A percentile compares a stretch with the other conserved stretches of the same genome.
These are phyloP conservation scores for Sclerodermus sp. DNA, from an alignment of 2,888 invertebrate species.

Conservation along the genomic window DNA sequence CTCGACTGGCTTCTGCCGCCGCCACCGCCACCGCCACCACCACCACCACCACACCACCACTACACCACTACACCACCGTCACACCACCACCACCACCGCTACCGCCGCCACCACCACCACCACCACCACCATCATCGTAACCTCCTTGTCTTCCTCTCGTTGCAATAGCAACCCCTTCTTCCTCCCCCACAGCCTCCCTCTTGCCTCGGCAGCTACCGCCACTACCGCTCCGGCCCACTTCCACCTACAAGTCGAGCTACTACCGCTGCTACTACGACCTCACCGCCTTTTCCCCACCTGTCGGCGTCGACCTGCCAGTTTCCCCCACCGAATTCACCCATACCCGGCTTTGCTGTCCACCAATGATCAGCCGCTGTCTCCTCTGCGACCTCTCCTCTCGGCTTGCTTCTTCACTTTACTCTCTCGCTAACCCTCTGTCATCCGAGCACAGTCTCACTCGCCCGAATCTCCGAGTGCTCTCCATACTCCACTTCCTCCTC, in stretches of 20 bases:
- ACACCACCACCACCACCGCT: slow-evolving; percentile 11
- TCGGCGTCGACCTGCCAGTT: slow-evolving; percentile 30
- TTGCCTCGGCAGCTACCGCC: slow-evolving; percentile 23
- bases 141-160: slow-evolving; percentile 37
- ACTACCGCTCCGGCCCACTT: slow-evolving; percentile 24
- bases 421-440: too few species aligned
- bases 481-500: too few species aligned
- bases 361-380: slow-evolving; percentile 55
- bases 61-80: slow-evolving; percentile 17
- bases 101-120: slow-evolving; percentile 22
- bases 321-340: slow-evolving; percentile 13
- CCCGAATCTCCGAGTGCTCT: too few species aligned
- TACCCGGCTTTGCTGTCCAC: slow-evolving; percentile 42
- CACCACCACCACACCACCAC: slow-evolving; percentile 21
- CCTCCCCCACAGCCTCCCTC: slow-evolving; percentile 27
- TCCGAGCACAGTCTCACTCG: slow-evolving; percentile 3
- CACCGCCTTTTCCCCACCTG: slow-evolving; percentile 43
- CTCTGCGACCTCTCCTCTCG: slow-evolving; percentile 28
- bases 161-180: slow-evolving; percentile 15
- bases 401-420: slow-evolving; percentile 14
- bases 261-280: slow-evolving; percentile 19
- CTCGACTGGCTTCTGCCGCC: slow-evolving; percentile 14
- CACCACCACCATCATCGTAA: slow-evolving; percentile 19
- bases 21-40: slow-evolving; percentile 15
- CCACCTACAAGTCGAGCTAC: slow-evolving; percentile 22